Conservation (phyloP, 2,113 vertebrate species). For the Phycodurus eques region DNA sequence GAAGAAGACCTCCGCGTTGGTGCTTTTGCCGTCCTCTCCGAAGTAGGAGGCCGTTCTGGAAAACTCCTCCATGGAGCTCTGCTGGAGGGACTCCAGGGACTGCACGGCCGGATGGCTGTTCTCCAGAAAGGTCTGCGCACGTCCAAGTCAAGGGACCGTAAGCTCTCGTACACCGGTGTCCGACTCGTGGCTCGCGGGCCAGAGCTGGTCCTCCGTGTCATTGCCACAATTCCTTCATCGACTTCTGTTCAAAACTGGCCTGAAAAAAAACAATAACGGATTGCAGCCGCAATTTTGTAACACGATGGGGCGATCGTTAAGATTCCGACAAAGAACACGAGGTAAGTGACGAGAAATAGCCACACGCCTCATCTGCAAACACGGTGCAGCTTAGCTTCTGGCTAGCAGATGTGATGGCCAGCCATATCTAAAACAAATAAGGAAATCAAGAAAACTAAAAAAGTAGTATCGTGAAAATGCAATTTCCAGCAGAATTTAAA, state of each 20-base stretch:
- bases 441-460: too few species aligned
- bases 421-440: too few species aligned
- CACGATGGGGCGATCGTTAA: too few species aligned
- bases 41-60: conserved; percentile 87
- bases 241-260: neutral
- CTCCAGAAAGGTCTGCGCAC: conserved; percentile 86
- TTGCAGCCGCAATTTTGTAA: too few species aligned
- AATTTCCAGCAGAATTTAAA: too few species aligned
- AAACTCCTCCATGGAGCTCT: conserved; percentile 88
- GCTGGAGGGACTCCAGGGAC: conserved; percentile 88
- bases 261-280: too few species aligned
- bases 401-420: too few species aligned
- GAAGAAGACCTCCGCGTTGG: conserved; percentile 91
- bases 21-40: conserved; percentile 86
- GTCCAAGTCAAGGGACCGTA: conserved; percentile 69
- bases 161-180: neutral
- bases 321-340: too few species aligned
- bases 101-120: conserved; percentile 85
- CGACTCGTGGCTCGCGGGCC: neutral
- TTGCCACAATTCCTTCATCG: neutral
- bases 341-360: too few species aligned
- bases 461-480: too few species aligned
- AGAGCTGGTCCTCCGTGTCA: neutral
- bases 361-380: too few species aligned
- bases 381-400: too few species aligned